A percentile compares a stretch with the other conserved stretches of the same genome.
Evolutionary conservation across 2,797 vertebrate species (phyloP).

Genomic region (Tadarida brasiliensis): DNA sequence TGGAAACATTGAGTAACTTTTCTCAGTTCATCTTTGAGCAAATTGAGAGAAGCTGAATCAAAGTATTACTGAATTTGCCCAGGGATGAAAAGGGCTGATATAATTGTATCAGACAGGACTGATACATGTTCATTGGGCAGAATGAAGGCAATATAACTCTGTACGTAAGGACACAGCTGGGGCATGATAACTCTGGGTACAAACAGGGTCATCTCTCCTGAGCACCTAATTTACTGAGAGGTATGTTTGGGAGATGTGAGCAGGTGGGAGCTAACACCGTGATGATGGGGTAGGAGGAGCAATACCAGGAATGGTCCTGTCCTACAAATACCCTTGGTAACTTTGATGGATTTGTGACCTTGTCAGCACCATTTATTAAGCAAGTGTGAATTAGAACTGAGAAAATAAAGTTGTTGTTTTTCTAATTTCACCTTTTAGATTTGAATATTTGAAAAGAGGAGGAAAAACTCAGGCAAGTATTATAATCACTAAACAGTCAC

Average conservation of each 20-base stretch:
- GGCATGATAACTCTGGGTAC: not conserved
- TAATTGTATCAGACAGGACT: not conserved
- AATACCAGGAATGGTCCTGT: not conserved
- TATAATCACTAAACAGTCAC: not conserved
- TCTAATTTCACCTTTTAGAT: not conserved
- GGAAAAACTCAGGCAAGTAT: not conserved
- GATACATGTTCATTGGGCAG: not conserved
- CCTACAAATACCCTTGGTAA: not conserved
- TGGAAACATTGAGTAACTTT: not conserved
- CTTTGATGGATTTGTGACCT: not conserved
- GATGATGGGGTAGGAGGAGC: not conserved
- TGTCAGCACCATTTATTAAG: not conserved
- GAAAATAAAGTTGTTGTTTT: not conserved
- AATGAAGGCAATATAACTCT: not conserved
- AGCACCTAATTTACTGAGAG: not conserved
- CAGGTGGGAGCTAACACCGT: not conserved
- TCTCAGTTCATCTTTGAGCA: slow-evolving; percentile 2
- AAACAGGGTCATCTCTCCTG: not conserved
- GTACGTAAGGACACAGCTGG: not conserved
- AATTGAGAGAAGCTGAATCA: slow-evolving; percentile 33
- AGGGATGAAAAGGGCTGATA: not conserved
- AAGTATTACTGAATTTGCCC: not conserved
- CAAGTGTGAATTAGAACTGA: not conserved
- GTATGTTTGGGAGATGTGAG: not conserved
- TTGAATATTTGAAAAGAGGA: slow-evolving; percentile 36